Evolutionary conservation across 1,140 invertebrate species (phyloP).

Genomic region (Heliconius hermathena): DNA sequence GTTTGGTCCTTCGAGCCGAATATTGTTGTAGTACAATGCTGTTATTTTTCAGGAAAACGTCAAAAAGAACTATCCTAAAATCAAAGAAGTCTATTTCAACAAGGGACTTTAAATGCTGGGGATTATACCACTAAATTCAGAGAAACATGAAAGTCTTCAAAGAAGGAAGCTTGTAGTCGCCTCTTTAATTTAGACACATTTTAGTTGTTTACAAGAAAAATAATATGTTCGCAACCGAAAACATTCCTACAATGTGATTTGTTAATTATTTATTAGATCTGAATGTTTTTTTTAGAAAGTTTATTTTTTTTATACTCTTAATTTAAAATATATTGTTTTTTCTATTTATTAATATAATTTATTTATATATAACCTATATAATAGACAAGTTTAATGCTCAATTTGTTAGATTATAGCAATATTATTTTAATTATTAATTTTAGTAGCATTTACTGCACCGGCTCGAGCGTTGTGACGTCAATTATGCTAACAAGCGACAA

Average conservation of each 20-base stretch:
- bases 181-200: constrained; percentile 32
- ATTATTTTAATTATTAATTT: background rate
- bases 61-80: constrained; percentile 55
- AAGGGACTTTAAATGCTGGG: constrained; percentile 60
- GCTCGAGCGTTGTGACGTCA: constrained; percentile 22
- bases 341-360: constrained; percentile 5
- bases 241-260: constrained; percentile 37
- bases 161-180: constrained; percentile 4
- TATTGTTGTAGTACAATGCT: background rate
- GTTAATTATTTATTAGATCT: constrained; percentile 21
- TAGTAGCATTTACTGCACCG: constrained; percentile 10
- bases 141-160: constrained; percentile 13
- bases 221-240: constrained; percentile 10
- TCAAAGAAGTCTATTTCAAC: constrained; percentile 59
- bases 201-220: constrained; percentile 10
- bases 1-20: background rate
- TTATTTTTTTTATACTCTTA: constrained; percentile 19
- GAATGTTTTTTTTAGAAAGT: constrained; percentile 22
- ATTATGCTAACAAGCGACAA: constrained; percentile 30
- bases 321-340: constrained; percentile 15
- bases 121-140: constrained; percentile 13
- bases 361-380: background rate
- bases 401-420: constrained; percentile 6
- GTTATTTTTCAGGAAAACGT: constrained; percentile 48
- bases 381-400: background rate